Evolutionary conservation across 2,113 vertebrate genomes (phyloP).

Genomic region (Bagarius yarrelli): DNA sequence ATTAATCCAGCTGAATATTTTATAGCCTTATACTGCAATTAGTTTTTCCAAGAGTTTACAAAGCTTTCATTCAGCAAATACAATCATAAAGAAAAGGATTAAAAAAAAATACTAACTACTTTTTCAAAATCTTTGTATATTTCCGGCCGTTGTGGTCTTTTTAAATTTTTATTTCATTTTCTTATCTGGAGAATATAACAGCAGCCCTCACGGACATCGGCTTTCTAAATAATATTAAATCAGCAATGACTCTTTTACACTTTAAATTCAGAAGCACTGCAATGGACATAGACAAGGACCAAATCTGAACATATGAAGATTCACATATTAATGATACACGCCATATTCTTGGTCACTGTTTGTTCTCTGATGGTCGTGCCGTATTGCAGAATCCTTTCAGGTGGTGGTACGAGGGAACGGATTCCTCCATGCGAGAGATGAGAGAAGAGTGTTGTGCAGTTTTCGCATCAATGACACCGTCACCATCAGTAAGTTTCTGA

Average conservation of each 20-base stretch:
- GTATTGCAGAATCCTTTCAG: slow-evolving; percentile 85
- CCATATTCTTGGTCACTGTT: neutral
- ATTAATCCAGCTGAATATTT: slow-evolving; percentile 13
- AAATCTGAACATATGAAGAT: too few species aligned
- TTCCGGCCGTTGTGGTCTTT: too few species aligned
- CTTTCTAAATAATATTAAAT: too few species aligned
- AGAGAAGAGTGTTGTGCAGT: slow-evolving; percentile 92
- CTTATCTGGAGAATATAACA: too few species aligned
- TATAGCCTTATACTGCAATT: slow-evolving; percentile 16
- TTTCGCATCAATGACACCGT: slow-evolving; percentile 92
- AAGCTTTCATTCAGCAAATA: neutral
- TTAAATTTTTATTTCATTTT: too few species aligned
- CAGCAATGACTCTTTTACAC: neutral
- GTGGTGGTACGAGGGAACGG: slow-evolving; percentile 92
- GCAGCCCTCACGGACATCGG: too few species aligned
- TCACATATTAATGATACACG: too few species aligned
- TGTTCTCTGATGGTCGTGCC: neutral
- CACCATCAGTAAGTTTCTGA: slow-evolving; percentile 82
- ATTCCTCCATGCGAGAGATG: slow-evolving; percentile 86
- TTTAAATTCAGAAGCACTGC: neutral
- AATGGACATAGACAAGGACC: neutral
- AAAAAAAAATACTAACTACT: neutral
- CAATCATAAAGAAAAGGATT: neutral
- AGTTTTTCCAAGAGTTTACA: neutral
- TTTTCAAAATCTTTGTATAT: too few species aligned